Percentiles rank a stretch among this genome's conserved stretches.
Conservation (phyloP, 2,888 invertebrate genomes). For the Cancer borealis region DNA sequence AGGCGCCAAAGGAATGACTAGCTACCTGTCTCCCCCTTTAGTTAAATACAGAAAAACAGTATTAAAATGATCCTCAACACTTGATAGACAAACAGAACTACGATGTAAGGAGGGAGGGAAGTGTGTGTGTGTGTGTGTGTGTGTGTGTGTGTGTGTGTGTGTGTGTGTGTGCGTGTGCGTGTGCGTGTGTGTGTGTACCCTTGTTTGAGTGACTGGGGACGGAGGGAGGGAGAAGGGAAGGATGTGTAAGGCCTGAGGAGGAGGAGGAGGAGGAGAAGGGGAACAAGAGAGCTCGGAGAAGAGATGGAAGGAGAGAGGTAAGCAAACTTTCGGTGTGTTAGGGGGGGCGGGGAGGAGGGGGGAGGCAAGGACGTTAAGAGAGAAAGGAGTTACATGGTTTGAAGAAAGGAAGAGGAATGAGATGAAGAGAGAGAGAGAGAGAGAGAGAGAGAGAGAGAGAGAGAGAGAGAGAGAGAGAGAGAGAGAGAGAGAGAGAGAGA, state of each 20-base stretch:
- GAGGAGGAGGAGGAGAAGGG: background rate
- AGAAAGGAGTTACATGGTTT: background rate
- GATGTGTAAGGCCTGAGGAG: background rate
- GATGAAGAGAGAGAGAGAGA: background rate
- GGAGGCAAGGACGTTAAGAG: background rate
- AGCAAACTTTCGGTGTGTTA: background rate
- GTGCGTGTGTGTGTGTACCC: slow-evolving; percentile 7
- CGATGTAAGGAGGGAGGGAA: background rate
- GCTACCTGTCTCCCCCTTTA: background rate
- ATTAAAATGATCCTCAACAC: background rate
- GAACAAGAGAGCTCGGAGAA: background rate
- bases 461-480: too few relatives aligned
- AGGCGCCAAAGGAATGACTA: background rate
- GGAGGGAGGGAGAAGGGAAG: background rate
- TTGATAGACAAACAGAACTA: background rate
- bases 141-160: slow-evolving; percentile 9
- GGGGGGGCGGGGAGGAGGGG: too few relatives aligned
- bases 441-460: too few relatives aligned
- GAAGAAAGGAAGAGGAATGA: background rate
- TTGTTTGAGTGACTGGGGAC: background rate
- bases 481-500: too few relatives aligned
- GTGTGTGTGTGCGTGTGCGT: background rate
- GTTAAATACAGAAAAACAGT: background rate
- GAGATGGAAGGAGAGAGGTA: background rate
- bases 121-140: slow-evolving; percentile 9